Evolutionary conservation across 1,140 invertebrate genomes (phyloP), one percentile per base, ranked within the genome.

Genomic region (Ericerus pela): DNA sequence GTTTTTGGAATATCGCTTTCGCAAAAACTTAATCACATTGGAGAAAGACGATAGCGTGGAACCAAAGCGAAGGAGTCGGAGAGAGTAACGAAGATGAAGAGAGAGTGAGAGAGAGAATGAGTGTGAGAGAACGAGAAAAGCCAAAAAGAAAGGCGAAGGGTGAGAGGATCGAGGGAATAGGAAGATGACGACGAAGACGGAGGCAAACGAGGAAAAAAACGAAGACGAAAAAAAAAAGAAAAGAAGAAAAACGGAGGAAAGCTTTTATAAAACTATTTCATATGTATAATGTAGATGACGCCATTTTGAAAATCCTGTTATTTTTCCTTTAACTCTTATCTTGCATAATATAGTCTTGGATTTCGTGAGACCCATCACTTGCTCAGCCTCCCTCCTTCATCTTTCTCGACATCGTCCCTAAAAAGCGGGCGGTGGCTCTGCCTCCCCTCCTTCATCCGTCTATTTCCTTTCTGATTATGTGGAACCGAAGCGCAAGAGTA

Each of bases 211-310:
- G 6, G 14, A 18, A 16, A 24, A 22, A 47, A 38, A 38, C 4
- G 36, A n/a, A 18, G 36, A 4, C n/a, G 14, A 38, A 38, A 38
- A 38, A 38, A 14, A 38, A 47, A 5, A 18, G 41, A 47, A 24
- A 47, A 24, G 20, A 24, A 3, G 41, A 47, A 24, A 16, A 47
- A 47, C 22, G 20, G 14, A 47, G 20, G 20, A 47, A 47, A 47
- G 41, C 41, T 47, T 47, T 47, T 47, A 47, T 47, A 47, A 47
- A 47, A 47, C 41, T 47, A 47, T 47, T 47, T 47, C 41, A 47
- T 47, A 47, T 47, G 41, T 47, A 47, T 47, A 47, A 47, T 47
- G 41, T 47, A 47, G 41, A 47, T 47, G 41, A 47, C 41, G 41
- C 41, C 41, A 47, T 47, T 47, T 47, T 47, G 41, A 47, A 47